phyloP scores from a whole-genome alignment of 2,888 invertebrate genomes.

The Cheilosia soror region DNA sequence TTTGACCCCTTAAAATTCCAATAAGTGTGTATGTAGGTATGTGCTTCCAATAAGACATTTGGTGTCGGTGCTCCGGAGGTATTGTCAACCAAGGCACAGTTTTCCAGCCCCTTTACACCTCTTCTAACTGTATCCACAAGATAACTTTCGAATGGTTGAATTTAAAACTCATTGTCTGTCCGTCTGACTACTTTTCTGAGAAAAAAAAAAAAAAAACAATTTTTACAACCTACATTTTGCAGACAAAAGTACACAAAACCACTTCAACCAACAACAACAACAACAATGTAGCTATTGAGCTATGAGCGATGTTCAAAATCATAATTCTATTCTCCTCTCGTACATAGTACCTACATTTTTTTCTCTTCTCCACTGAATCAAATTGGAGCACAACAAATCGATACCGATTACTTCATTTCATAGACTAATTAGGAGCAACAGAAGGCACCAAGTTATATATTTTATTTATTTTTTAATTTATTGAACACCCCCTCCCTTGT shows the following conservation, averaged over 20 bases:
- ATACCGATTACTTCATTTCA: constrained; percentile 71
- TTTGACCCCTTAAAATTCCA: constrained; percentile 52
- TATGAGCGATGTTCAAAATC: constrained; percentile 41
- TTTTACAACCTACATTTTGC: constrained; percentile 60
- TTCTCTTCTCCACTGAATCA: constrained; percentile 33
- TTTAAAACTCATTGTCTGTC: constrained; percentile 44
- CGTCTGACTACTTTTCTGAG: constrained; percentile 9
- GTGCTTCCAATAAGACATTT: constrained; percentile 34
- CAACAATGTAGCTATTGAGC: neutral
- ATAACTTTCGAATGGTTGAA: constrained; percentile 65
- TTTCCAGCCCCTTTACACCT: constrained; percentile 1
- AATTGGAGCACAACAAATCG: constrained; percentile 73
- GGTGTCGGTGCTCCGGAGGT: constrained; percentile 7
- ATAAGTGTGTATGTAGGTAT: constrained; percentile 16
- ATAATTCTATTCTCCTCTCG: constrained; percentile 57
- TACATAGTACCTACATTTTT: constrained; percentile 7
- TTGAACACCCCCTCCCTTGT: neutral
- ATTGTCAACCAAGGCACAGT: constrained; percentile 36
- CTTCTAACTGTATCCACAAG: constrained; percentile 3
- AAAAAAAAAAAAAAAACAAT: constrained; percentile 27
- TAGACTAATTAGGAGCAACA: constrained; percentile 64
- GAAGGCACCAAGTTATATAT: constrained; percentile 27
- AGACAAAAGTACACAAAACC: constrained; percentile 50
- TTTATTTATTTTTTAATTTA: constrained; percentile 15
- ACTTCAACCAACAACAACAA: constrained; percentile 20